Evolutionary conservation across 2,113 vertebrate genomes (phyloP).

Genomic region (Crotalus viridis): DNA sequence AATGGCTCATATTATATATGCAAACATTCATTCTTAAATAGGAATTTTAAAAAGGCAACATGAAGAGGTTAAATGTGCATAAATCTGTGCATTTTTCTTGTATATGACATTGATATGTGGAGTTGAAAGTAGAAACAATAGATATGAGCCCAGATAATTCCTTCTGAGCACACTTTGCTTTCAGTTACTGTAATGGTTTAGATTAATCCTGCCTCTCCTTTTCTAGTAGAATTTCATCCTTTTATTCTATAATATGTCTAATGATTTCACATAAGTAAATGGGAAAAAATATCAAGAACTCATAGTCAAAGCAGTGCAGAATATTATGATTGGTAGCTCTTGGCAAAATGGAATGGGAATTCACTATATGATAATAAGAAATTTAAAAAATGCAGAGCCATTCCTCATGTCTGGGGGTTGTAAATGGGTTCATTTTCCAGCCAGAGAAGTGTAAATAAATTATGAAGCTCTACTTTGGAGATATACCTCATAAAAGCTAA

Average conservation of each 20-base stretch:
- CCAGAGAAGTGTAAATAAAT: not conserved
- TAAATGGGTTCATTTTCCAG: not conserved
- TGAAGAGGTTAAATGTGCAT: not conserved
- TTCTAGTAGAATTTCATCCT: not conserved
- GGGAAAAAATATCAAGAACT: not conserved
- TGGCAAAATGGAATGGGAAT: fast-evolving
- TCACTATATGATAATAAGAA: not conserved
- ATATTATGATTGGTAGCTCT: not conserved
- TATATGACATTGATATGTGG: not conserved
- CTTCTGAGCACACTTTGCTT: not conserved
- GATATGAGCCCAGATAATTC: not conserved
- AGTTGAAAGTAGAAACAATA: not conserved
- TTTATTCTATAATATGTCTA: not conserved
- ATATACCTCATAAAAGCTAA: constrained; percentile 5
- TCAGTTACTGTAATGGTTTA: not conserved
- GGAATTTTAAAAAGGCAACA: not conserved
- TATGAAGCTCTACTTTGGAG: not conserved
- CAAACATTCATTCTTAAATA: not conserved
- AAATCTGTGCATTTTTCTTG: not conserved
- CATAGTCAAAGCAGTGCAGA: not conserved
- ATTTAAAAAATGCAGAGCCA: not conserved
- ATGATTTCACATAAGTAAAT: not conserved
- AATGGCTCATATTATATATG: not conserved
- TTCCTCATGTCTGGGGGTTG: constrained; percentile 9
- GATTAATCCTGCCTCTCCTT: not conserved